Evolutionary conservation across 2,888 invertebrate genomes (phyloP).

Genomic region (Polia nebulosa): DNA sequence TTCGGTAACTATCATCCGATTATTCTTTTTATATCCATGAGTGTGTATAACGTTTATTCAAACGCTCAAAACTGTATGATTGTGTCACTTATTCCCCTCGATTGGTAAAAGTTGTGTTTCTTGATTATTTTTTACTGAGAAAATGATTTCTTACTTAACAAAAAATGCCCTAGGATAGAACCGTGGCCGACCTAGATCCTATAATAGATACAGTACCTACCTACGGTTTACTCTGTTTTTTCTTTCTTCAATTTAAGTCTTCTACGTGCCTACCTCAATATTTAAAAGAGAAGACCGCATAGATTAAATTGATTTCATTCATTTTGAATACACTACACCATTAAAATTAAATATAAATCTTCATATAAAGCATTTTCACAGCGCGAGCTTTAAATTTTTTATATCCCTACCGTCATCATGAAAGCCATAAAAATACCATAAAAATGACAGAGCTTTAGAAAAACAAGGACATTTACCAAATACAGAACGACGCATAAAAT

Average conservation of each 20-base stretch:
- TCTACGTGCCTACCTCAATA: background rate
- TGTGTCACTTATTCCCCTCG: too few relatives aligned
- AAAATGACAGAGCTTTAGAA: constrained; percentile 34
- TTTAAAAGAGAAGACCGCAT: background rate
- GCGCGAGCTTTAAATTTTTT: constrained; percentile 20
- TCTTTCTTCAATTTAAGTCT: background rate
- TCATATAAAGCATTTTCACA: constrained; percentile 32
- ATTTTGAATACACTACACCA: background rate
- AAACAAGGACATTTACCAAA: constrained; percentile 48
- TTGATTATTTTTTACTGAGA: background rate
- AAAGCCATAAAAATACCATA: constrained; percentile 42
- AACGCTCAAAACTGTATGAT: background rate
- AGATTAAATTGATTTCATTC: background rate
- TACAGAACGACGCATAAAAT: constrained; percentile 27
- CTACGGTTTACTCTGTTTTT: too few relatives aligned
- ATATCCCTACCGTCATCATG: constrained; percentile 27
- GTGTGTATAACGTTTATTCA: background rate
- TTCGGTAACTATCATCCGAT: background rate
- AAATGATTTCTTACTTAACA: background rate
- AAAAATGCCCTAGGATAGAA: background rate
- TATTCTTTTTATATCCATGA: background rate
- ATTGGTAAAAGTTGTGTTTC: background rate
- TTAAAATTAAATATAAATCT: constrained; percentile 15
- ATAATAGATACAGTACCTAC: too few relatives aligned
- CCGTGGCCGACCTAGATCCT: too few relatives aligned